Evolutionary conservation across 2,797 vertebrate genomes (phyloP), one percentile per base, ranked within the genome.

Genomic region (Falco cherrug): DNA sequence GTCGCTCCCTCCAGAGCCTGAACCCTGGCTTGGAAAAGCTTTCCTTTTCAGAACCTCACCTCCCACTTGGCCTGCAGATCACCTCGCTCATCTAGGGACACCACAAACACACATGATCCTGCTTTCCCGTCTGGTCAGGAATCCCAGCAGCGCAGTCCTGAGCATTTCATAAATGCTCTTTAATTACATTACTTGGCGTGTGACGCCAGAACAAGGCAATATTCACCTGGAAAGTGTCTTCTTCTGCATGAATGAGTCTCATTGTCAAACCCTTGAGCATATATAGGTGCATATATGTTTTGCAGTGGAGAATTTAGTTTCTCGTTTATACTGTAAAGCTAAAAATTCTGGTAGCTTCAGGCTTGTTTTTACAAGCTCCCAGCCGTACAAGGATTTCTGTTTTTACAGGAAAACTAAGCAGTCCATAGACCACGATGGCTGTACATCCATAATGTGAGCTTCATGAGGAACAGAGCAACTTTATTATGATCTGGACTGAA

Each of bases 301-400:
- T 87, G 65, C 93, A 84, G 71, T 4, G 39, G n/a, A 86, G 74
- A 93, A 90, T 81, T 94, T 82, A 78, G 41, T 89, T 91, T 90
- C 87, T 84, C 86, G 0, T 94, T 95, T 95, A 80, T 59, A 76
- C 79, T 61, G 92, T 39, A 69, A 86, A 89, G 74, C 81, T 85
- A 89, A 93, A 93, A 96, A 74, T 69, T 93, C 71, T 85, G 78
- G 82, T 97, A 87, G 90, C 95, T 96, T 94, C 88, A 54, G 85
- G 96, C 88, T 95, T 97, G 95, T 96, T 95, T 97, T 95, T 35
- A 92, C 83, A 97, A 94, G 92, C 69, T 93, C 90, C 92, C 92
- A 94, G 84, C 41, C 6, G 83, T 82, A 91, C 89, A 80, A 93
- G 37, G 74, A 94, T 95, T 96, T 94, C 80, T 97, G 89, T 93